Conservation (phyloP, 1,140 invertebrate species). For the Micrasema minimum region DNA sequence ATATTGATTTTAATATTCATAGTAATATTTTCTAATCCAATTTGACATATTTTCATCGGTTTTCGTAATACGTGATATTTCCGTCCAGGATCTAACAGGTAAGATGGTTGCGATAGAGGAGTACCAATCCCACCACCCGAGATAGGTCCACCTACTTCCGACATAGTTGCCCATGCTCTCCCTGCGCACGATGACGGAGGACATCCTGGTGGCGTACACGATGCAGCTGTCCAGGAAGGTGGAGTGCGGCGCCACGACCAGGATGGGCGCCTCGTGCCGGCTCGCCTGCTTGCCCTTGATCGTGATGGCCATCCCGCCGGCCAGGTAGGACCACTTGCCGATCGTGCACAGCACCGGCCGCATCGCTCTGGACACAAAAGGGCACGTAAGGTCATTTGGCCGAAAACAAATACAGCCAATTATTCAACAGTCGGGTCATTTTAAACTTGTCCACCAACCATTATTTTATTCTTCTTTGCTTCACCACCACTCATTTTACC, state of each 20-base stretch:
- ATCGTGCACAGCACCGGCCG: constrained; percentile 76
- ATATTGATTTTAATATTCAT: too few species aligned
- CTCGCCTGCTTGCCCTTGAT: constrained; percentile 80
- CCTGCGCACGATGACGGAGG: constrained; percentile 81
- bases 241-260: constrained; percentile 88
- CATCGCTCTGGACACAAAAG: constrained; percentile 62
- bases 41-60: too few species aligned
- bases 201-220: constrained; percentile 81
- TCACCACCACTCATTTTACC: neutral
- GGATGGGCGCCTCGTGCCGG: constrained; percentile 80
- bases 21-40: too few species aligned
- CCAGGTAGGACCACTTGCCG: constrained; percentile 76
- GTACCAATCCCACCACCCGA: constrained; percentile 8
- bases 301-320: constrained; percentile 81
- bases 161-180: constrained; percentile 85
- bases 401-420: too few species aligned
- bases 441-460: too few species aligned
- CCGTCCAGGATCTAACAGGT: too few species aligned
- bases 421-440: too few species aligned
- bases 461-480: neutral
- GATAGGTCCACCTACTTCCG: constrained; percentile 77
- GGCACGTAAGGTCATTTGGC: constrained; percentile 1
- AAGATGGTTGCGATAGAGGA: too few species aligned
- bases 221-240: constrained; percentile 88
- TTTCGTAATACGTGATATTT: too few species aligned